Base-by-base conservation (phyloP, 2,113 vertebrate genomes). In the Struthio camelus region DNA sequence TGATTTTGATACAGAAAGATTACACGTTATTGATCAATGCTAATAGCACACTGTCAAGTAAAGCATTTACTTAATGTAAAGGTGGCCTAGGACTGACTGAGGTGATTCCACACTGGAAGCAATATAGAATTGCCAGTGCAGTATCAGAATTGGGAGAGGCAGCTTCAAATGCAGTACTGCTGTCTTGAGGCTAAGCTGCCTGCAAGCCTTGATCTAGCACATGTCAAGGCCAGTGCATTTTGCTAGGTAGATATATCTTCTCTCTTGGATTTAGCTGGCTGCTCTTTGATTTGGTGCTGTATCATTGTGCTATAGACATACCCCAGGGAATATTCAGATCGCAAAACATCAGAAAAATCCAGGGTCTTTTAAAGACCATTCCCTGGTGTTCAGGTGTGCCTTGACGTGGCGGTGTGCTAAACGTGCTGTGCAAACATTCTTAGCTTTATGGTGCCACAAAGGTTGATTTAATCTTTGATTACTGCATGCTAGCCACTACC, bases 1-100 rank as follows among this genome's bases (percentile, higher is more conserved):
- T 93, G 80, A 92, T 89, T 97, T 96, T 89, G 46, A 62, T 94
- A 54, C 9, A 56, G 38, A 67, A 40, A 22, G 53, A n/a, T 85
- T 84, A 14, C 36, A 79, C 28, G 48, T 66, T 94, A 77, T 44
- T 95, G 94, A 42, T 54, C 59, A 27, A 32, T 84, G 58, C 4
- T 81, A 73, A 90, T 66, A 73, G 17, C 50, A 76, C 51, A 9
- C 6, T 90, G 44, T 69, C 7, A 84, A 51, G 22, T 54, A 5
- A 75, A 36, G 13, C 61, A 44, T 75, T 17, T 51, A 48, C 72
- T 46, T 36, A 82, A 6, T 40, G 6, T 66, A 94, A 86, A 44
- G 58, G 36, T 81, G 24, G 34, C 18, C 38, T 64, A 17, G 7
- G 78, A 34, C 8, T 46, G 22, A 25, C 10, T 18, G 19, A 61